Base-by-base conservation (phyloP, 2,797 vertebrate species). In the Alosa sapidissima region DNA sequence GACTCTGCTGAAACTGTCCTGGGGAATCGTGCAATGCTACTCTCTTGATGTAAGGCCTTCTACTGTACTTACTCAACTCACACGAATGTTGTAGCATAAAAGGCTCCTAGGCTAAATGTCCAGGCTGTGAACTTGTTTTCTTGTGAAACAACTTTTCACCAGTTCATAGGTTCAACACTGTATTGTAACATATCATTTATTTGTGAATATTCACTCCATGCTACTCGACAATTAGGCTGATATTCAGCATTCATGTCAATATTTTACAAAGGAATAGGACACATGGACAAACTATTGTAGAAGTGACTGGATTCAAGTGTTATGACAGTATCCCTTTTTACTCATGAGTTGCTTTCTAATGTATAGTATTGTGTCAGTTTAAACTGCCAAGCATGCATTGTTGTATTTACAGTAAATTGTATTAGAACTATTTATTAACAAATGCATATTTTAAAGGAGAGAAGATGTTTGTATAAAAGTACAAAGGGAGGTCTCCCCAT, bases 1-100 rank as follows among this genome's bases (percentile, higher is more conserved):
- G 85, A 78, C 41, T 45, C 19, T 89, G 89, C 92, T 47, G 83
- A 87, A 91, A 92, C 94, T 94, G 94, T 94, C 85, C 85, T 90
- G 95, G 96, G 95, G 93, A 93, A 95, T 94, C 94, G 97, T 98
- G 97, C 97, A 98, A 97, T 98, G 97, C 96, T 96, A 86, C 87
- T 96, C 95, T 95, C 95, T 96, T 93, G 94, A 92, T 87, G 89
- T 89, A 95, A 95, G 94, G 92, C 92, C 92, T 90, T 93, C 91
- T 93, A 91, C 93, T 94, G 93, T 91, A 82, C 49, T 81, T 36
- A 36, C 72, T 78, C 36, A 78, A 47, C 60, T 87, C 13, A 84
- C 87, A 75, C 45, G 83, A 88, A 83, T 87, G 90, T 86, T 83
- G 86, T 84, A 21, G 72, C 72, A 9, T 11, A 72, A 41, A 28